Conservation (phyloP, 1,140 invertebrate species). For the Hycleus cichorii region DNA sequence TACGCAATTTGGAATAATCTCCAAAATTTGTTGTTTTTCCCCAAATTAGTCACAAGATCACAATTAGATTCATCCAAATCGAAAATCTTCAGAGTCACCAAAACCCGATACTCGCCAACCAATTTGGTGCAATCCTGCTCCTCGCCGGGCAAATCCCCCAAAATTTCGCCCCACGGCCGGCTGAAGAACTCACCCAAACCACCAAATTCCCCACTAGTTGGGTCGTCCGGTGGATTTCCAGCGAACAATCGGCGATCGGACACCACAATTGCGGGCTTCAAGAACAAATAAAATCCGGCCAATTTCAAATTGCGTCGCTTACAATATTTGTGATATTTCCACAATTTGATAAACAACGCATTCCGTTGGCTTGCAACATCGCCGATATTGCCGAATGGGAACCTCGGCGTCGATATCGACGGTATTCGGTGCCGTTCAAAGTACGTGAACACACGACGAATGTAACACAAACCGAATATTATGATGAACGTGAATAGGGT, state of each 20-base stretch:
- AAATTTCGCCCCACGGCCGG: constrained; percentile 9
- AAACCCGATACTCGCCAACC: background rate
- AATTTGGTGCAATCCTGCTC: background rate
- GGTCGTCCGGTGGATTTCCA: background rate
- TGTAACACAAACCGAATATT: constrained; percentile 17
- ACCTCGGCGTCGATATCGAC: constrained; percentile 5
- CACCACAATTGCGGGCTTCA: constrained; percentile 18
- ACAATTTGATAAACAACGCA: constrained; percentile 22
- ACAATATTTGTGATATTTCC: constrained; percentile 26
- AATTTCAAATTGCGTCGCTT: constrained; percentile 20
- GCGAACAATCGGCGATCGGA: constrained; percentile 7
- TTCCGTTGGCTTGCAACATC: constrained; percentile 16
- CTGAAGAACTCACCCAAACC: constrained; percentile 14
- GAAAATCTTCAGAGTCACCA: background rate
- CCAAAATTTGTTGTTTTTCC: constrained; percentile 6
- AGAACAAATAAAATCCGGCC: constrained; percentile 24
- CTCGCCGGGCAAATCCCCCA: constrained; percentile 17
- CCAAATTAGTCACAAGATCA: background rate
- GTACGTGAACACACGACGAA: constrained; percentile 19
- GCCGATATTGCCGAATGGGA: constrained; percentile 23
- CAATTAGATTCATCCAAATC: too few relatives aligned
- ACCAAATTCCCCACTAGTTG: constrained; percentile 19
- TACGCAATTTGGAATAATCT: constrained; percentile 7
- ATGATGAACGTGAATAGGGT: constrained; percentile 20
- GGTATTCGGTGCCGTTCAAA: constrained; percentile 22